Evolutionary conservation across 2,113 vertebrate species (phyloP), one percentile per base, ranked within the genome.

Genomic region (Rhodinocichla rosea): DNA sequence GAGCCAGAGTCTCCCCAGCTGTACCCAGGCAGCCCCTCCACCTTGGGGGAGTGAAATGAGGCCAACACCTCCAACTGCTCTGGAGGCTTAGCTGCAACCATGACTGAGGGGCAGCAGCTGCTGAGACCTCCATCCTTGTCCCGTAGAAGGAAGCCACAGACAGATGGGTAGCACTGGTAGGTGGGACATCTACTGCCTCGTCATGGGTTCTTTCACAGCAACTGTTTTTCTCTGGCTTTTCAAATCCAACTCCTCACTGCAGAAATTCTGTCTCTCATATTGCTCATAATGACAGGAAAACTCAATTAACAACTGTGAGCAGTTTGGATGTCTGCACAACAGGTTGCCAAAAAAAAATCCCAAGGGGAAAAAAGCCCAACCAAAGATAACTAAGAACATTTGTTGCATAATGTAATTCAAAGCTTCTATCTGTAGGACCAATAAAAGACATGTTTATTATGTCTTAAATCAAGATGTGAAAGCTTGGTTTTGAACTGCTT

Each of bases 351-450:
- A 45, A 64, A 73, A 73, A 55, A 63, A 53, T 1, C 21, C 23
- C 40, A 77, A 80, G 21, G 14, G 44, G 13, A 9, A 62, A 64
- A 13, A 82, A 45, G 19, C 4, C 0, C 27, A 59, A 67, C 6
- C 19, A 37, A 74, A 94, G 49, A 80, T 57, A 93, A 92, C 20
- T 19, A 88, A 67, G 50, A 90, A 88, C 59, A 80, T 96, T 86
- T 96, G 79, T 45, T 92, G 68, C 27, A 53, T 65, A 90, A 86
- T 50, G 33, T 53, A 94, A 85, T 80, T 77, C 53, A 88, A 76
- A 80, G 16, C 39, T 91, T 82, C 40, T 60, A 26, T 53, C 78
- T 70, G 79, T 37, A 77, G 23, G 45, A 86, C 32, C 40, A 62
- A 76, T 37, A 90, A 26, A 73, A 80, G 28, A 39, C 40, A 53